A percentile compares a stretch with the other conserved stretches of the same genome.
phyloP scores from a whole-genome alignment of 1,140 invertebrate species.

The Centruroides sculpturatus region DNA sequence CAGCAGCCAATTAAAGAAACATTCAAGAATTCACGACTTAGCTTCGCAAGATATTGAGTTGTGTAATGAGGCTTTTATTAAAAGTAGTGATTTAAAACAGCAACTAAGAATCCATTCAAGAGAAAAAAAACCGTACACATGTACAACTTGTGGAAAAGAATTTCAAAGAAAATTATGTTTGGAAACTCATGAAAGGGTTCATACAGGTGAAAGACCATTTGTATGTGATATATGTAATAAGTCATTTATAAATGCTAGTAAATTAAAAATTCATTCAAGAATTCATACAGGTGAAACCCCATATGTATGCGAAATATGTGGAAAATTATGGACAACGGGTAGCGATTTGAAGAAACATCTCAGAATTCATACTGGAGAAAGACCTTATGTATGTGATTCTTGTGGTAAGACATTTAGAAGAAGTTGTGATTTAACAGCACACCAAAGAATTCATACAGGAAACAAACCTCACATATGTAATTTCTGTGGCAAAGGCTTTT shows the following conservation, averaged over 20 bases:
- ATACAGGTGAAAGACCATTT: neutral
- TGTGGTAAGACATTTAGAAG: slow-evolving; percentile 27
- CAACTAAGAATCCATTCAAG: neutral
- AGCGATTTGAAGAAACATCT: neutral
- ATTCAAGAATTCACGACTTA: neutral
- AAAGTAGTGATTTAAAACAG: neutral
- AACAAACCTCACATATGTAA: slow-evolving; percentile 45
- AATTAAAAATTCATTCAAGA: slow-evolving; percentile 24
- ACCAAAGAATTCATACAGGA: slow-evolving; percentile 18
- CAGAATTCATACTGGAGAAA: slow-evolving; percentile 20
- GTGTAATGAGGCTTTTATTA: neutral
- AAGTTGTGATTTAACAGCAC: neutral
- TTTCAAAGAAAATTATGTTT: neutral
- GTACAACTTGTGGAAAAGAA: neutral
- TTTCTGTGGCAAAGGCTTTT: slow-evolving; percentile 73
- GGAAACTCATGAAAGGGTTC: neutral
- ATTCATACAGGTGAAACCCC: slow-evolving; percentile 94
- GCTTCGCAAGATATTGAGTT: neutral
- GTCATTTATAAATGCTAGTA: neutral
- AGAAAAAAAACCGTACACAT: neutral
- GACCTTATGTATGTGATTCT: slow-evolving; percentile 18
- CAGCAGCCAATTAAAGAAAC: neutral
- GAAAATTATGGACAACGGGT: slow-evolving; percentile 13
- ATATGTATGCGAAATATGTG: slow-evolving; percentile 67
- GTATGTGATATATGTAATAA: neutral